Conservation (phyloP, 2,797 vertebrate species). For the Pseudopleuronectes americanus region DNA sequence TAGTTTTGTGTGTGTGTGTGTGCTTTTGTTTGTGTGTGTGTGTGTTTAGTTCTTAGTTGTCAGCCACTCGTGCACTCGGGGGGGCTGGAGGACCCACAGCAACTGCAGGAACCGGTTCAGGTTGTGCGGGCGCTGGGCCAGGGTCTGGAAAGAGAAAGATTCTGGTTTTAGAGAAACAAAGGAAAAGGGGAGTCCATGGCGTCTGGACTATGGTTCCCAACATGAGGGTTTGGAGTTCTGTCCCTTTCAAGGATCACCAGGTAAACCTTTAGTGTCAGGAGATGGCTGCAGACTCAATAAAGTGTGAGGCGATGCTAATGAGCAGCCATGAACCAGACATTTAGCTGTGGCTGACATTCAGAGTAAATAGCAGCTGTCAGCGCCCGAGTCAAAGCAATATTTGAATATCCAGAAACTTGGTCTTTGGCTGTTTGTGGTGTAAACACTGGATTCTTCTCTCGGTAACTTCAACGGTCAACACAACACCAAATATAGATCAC, state of each 20-base stretch:
- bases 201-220: no score
- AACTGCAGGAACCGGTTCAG: slow-evolving; percentile 86
- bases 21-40: neutral
- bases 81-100: slow-evolving; percentile 85
- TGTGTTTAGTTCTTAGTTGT: slow-evolving; percentile 70
- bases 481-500: neutral
- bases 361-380: slow-evolving; percentile 9
- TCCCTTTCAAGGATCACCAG: neutral
- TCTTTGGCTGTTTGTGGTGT: neutral
- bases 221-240: neutral
- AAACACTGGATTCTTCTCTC: neutral
- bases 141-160: slow-evolving; percentile 81
- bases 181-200: neutral
- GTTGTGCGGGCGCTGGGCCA: slow-evolving; percentile 80
- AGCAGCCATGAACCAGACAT: slow-evolving; percentile 3
- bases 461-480: neutral
- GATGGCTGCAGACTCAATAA: neutral
- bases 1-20: slow-evolving; percentile 30
- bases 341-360: slow-evolving; percentile 2
- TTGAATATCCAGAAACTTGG: slow-evolving; percentile 10
- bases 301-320: slow-evolving; percentile 19
- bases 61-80: slow-evolving; percentile 80
- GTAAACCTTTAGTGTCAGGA: no score
- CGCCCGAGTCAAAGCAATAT: neutral
- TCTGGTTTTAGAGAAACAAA: slow-evolving; percentile 11